Base-by-base conservation (phyloP, 2,113 vertebrate genomes). In the Hemicordylus capensis region DNA sequence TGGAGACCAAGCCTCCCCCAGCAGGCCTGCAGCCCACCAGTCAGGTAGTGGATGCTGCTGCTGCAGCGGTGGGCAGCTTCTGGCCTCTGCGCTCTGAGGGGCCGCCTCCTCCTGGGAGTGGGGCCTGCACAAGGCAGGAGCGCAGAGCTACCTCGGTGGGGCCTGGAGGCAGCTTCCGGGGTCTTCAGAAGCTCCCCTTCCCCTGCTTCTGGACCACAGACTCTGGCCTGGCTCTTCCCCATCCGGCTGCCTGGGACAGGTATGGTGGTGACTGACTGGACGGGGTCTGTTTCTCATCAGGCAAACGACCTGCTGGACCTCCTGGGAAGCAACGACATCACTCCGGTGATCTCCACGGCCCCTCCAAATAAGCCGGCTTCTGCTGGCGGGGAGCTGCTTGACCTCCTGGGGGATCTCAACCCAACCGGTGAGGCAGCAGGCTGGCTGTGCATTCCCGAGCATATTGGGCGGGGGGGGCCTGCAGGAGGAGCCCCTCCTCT, bases 221-320 rank as follows among this genome's bases (percentile, higher is more conserved):
- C 66, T 58, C 48, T 19, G 39, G 48, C n/a, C n/a, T 54, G 10
- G 37, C 26, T 56, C 22, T 28, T 51, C 54, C 24, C n/a, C 6
- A 12, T 24, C n/a, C 17, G 22, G 37, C 39, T 15, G 6, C 46
- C 39, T 44, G 15, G 58, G 7, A 6, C 14, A 31, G 26, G 61
- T 19, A 44, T 31, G 14, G 34, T 31, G 14, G 26, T 46, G 92
- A 88, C 77, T 61, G 10, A 63, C 91, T 39, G 80, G 89, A 76
- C 90, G 84, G 19, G 46, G n/a, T n/a, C n/a, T 78, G 64, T 89
- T 88, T 93, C 28, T 94, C 48, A 86, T 77, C 93, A 99, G 98
- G 98, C 97, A 88, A 99, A 98, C 95, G 98, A 99, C 95, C 97
- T 99, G 92, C 97, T 99, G 96, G 99, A 98, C 94, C 95, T 99